Base-by-base conservation (phyloP, 2,797 vertebrate genomes). In the Epinephelus awoara region DNA sequence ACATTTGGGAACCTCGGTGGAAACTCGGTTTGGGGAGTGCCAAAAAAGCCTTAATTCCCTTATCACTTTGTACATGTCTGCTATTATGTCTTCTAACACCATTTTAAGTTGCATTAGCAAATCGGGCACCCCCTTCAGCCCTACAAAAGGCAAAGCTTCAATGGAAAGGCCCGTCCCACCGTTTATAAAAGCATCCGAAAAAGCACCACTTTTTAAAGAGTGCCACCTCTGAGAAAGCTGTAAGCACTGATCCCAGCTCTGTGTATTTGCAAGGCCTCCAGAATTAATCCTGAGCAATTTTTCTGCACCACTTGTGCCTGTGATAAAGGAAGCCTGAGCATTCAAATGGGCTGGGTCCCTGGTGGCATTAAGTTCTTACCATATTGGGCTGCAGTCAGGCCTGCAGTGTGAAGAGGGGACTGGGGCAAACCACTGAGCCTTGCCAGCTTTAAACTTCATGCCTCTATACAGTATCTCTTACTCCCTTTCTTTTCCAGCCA, bases 221-320 rank as follows among this genome's bases (percentile, higher is more conserved):
- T 82, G 75, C 85, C 79, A 89, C 92, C 86, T 88, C 81, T 63
- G 66, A 93, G 88, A 85, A 92, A 91, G 87, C 91, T 89, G 89
- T 86, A 88, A 87, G 86, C 89, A 84, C 92, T 94, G 94, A 94
- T 93, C 92, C 89, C 77, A 85, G 92, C 91, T 93, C 87, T 92
- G 90, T 90, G 89, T 84, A 85, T 93, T 92, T 87, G 73, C 85
- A 80, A 84, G 88, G 85, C 89, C 91, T 85, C 85, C 87, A 84
- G 92, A 93, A 94, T 95, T 94, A 95, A 95, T 95, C 93, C 93
- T 67, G 78, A 86, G 90, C 94, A 93, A 93, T 95, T 95, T 95
- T 91, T 94, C 93, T 93, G 93, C 94, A 93, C 92, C 92, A 93
- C 90, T 94, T 93, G 91, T 93, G 92, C 86, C 85, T 80, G 89